These are phyloP conservation scores for Rattus norvegicus DNA, from an alignment of 2,113 vertebrate genomes.

Conservation along the genomic window DNA sequence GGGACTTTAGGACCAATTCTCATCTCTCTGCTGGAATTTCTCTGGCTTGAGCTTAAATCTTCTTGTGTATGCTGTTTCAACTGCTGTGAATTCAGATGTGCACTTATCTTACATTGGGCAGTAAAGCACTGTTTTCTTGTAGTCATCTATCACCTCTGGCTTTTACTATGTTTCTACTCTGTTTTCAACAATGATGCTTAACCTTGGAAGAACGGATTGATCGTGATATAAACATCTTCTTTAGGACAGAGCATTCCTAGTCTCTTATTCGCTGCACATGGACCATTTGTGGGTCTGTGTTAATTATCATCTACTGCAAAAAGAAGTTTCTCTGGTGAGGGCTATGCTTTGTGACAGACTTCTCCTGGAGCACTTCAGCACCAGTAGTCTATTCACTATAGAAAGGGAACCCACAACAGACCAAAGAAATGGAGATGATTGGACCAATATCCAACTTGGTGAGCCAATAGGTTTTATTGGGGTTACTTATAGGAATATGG, in stretches of 20 bases:
- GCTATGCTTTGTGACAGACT: neutral
- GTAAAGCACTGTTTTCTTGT: neutral
- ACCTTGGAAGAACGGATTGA: neutral
- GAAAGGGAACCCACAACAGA: neutral
- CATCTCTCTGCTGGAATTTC: neutral
- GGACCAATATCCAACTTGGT: neutral
- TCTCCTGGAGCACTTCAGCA: neutral
- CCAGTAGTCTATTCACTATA: neutral
- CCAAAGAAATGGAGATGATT: neutral
- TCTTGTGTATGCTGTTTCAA: no score
- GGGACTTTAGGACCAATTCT: neutral
- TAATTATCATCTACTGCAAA: neutral
- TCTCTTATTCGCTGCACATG: neutral
- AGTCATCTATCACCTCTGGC: neutral
- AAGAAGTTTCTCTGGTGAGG: neutral
- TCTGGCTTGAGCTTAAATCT: neutral
- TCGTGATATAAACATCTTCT: neutral
- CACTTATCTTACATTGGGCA: no score
- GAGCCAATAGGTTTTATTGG: no score
- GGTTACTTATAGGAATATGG: neutral
- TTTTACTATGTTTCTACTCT: neutral
- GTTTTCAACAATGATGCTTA: neutral
- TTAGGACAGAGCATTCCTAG: neutral
- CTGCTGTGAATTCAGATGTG: neutral
- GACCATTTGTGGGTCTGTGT: neutral